These are phyloP conservation scores for Sebastes hubbsi DNA, from an alignment of 2,797 vertebrate species.

Conservation along the genomic window DNA sequence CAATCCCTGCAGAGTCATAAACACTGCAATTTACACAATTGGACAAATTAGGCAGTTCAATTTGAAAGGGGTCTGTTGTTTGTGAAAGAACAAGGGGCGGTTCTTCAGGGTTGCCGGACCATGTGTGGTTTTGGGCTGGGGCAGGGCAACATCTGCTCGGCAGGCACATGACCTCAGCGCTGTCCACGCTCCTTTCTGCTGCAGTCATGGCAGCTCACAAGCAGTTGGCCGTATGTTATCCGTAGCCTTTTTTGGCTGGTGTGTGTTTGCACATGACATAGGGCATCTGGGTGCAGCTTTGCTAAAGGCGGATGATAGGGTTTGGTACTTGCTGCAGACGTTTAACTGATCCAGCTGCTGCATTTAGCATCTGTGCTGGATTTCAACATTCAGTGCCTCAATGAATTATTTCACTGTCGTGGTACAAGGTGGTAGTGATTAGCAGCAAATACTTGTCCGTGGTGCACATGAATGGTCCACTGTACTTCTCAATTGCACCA, in stretches of 20 bases:
- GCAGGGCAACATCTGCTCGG: slow-evolving; percentile 72
- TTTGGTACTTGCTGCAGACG: slow-evolving; percentile 11
- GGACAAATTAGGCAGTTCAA: slow-evolving; percentile 52
- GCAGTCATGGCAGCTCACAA: slow-evolving; percentile 54
- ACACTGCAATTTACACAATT: slow-evolving; percentile 50
- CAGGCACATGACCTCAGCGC: slow-evolving; percentile 66
- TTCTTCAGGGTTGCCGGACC: slow-evolving; percentile 38
- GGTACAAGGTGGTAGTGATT: slow-evolving; percentile 69
- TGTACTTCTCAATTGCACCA: slow-evolving; percentile 62
- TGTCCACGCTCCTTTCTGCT: slow-evolving; percentile 42
- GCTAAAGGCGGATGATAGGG: slow-evolving; percentile 6
- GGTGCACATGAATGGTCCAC: slow-evolving; percentile 48
- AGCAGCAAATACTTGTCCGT: slow-evolving; percentile 38
- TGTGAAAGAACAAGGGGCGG: slow-evolving; percentile 44
- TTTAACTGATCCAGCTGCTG: slow-evolving; percentile 12
- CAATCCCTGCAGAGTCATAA: slow-evolving; percentile 32
- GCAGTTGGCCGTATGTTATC: slow-evolving; percentile 49
- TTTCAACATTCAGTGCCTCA: slow-evolving; percentile 39
- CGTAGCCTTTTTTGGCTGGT: slow-evolving; percentile 26
- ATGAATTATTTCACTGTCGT: slow-evolving; percentile 42
- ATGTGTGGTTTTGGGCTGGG: slow-evolving; percentile 47
- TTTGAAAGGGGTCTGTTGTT: slow-evolving; percentile 44
- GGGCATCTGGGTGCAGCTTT: slow-evolving; percentile 31
- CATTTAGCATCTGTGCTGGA: slow-evolving; percentile 50
- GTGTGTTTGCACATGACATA: slow-evolving; percentile 15